Conservation (phyloP, 2,113 vertebrate genomes). For the Zingel zingel region DNA sequence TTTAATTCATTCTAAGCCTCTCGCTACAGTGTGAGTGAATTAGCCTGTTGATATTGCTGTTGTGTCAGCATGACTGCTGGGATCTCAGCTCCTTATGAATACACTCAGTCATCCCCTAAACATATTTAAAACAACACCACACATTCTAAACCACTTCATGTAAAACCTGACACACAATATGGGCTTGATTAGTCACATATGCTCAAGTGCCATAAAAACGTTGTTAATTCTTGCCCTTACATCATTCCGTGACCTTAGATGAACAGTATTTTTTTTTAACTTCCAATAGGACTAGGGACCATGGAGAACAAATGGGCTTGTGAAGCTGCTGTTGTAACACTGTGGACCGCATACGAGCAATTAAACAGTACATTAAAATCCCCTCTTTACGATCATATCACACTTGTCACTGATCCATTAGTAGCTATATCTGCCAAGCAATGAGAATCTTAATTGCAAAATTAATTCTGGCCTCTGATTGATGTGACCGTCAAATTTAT, state of each 20-base stretch:
- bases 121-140: constrained; percentile 10
- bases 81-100: neutral
- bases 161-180: constrained; percentile 23
- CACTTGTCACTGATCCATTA: constrained; percentile 86
- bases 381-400: constrained; percentile 84
- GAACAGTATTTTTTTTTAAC: constrained; percentile 36
- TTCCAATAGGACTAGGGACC: constrained; percentile 12
- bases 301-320: constrained; percentile 64
- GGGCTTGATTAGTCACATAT: constrained; percentile 33
- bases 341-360: constrained; percentile 79
- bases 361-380: constrained; percentile 87
- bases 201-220: constrained; percentile 11
- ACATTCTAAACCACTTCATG: neutral
- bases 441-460: constrained; percentile 85
- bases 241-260: constrained; percentile 29
- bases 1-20: constrained; percentile 2
- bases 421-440: constrained; percentile 82
- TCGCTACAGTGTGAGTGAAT: constrained; percentile 16
- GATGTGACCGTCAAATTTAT: constrained; percentile 84
- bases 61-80: constrained; percentile 5
- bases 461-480: constrained; percentile 84
- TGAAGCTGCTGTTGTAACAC: constrained; percentile 61
- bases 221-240: constrained; percentile 36
- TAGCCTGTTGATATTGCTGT: constrained; percentile 19
- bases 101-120: constrained; percentile 2